Percentiles rank a stretch among this genome's conserved stretches.
phyloP scores from a whole-genome alignment of 2,113 vertebrate species.

The Agapornis roseicollis region DNA sequence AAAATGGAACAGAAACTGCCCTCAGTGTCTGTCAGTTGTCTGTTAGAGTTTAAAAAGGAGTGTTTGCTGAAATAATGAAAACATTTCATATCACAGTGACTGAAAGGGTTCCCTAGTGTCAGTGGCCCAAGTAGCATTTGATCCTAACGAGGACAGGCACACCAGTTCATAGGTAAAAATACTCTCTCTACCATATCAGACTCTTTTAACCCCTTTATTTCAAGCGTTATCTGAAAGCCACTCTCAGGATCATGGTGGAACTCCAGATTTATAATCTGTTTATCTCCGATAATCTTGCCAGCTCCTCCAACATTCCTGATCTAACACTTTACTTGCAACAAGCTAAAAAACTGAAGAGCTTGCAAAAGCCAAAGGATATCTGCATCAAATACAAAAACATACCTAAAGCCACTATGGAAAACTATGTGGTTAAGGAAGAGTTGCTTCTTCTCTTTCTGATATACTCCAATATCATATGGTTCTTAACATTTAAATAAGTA shows the following conservation, averaged over 20 bases:
- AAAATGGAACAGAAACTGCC: constrained; percentile 1
- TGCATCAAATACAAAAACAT: neutral
- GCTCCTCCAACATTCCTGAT: neutral
- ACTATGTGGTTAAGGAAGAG: neutral
- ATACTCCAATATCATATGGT: neutral
- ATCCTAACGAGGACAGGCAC: constrained; percentile 7
- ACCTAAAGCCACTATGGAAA: neutral
- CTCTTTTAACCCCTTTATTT: neutral
- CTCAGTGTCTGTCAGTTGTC: neutral
- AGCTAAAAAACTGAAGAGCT: neutral
- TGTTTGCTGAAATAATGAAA: constrained; percentile 9
- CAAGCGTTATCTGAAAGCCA: neutral
- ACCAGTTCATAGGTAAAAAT: constrained; percentile 5
- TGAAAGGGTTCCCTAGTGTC: neutral
- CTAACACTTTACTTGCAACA: neutral
- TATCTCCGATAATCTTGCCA: neutral
- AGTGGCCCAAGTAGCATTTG: neutral
- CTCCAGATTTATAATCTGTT: neutral
- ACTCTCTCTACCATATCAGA: neutral
- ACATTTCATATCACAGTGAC: neutral
- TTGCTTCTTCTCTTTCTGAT: neutral
- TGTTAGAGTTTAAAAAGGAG: neutral
- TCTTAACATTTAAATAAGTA: neutral
- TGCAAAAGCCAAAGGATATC: neutral
- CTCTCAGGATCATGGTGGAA: neutral